phyloP scores from a whole-genome alignment of 1,140 invertebrate species.

The Meloidogyne exigua region DNA sequence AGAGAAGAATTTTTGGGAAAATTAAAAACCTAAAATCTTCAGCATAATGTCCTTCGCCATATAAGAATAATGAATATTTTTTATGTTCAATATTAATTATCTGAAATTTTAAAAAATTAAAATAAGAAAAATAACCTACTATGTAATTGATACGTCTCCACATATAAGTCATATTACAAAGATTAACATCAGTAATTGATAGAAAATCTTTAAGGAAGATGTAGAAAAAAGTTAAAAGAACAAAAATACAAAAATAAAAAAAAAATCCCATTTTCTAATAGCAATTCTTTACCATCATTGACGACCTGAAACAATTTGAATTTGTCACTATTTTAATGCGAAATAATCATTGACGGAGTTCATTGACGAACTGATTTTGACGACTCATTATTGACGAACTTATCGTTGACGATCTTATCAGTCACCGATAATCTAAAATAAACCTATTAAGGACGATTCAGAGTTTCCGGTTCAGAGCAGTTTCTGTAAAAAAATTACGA shows the following conservation, averaged over 20 bases:
- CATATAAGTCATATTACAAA: slow-evolving; percentile 46
- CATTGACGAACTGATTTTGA: too few species aligned
- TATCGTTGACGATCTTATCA: too few species aligned
- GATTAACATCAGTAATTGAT: slow-evolving; percentile 14
- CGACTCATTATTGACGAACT: too few species aligned
- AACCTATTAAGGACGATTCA: too few species aligned
- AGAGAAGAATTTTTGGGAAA: slow-evolving; percentile 24
- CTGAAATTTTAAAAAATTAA: slow-evolving; percentile 29
- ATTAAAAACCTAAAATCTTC: slow-evolving; percentile 35
- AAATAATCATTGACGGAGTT: too few species aligned
- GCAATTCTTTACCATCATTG: too few species aligned
- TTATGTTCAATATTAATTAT: slow-evolving; percentile 36
- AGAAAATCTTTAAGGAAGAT: not conserved
- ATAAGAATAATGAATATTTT: slow-evolving; percentile 43
- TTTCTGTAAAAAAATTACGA: too few species aligned
- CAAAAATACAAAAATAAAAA: not conserved
- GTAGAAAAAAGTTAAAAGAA: not conserved
- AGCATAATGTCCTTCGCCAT: slow-evolving; percentile 46
- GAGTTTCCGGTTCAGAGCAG: too few species aligned
- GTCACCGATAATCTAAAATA: too few species aligned
- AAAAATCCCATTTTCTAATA: too few species aligned
- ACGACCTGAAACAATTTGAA: too few species aligned
- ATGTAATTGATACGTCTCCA: slow-evolving; percentile 42
- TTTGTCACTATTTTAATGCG: too few species aligned
- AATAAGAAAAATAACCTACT: slow-evolving; percentile 29